These are phyloP conservation scores for Edolisoma coerulescens DNA, from an alignment of 2,113 vertebrate genomes.

Conservation along the genomic window DNA sequence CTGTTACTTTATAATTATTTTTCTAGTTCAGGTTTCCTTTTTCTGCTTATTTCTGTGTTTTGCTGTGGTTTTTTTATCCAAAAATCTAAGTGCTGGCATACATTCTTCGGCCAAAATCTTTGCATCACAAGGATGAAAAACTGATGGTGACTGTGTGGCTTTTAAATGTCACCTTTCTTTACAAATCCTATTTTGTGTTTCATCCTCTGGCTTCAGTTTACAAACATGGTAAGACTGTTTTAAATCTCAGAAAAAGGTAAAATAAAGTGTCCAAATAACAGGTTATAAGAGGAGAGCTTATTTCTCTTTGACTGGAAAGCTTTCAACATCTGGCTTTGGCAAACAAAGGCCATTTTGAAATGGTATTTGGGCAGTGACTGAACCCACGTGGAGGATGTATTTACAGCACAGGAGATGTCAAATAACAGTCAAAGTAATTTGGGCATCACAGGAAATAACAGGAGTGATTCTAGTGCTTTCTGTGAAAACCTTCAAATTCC, in stretches of 20 bases:
- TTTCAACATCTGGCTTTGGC: background rate
- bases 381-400: background rate
- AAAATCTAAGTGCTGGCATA: background rate
- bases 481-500: conserved; percentile 77
- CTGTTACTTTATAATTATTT: background rate
- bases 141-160: background rate
- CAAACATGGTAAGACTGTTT: background rate
- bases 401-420: conserved; percentile 50
- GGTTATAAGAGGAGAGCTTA: background rate
- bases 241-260: background rate
- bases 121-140: background rate
- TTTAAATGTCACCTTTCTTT: background rate
- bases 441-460: conserved; percentile 55
- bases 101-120: background rate
- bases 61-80: background rate
- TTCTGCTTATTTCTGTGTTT: background rate
- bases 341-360: background rate
- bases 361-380: background rate
- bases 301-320: background rate
- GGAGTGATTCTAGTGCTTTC: conserved; percentile 69
- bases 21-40: background rate
- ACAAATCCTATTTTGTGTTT: background rate
- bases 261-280: background rate
- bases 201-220: background rate
- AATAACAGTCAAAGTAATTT: conserved; percentile 62